These are phyloP conservation scores for Volucella bombylans DNA, from an alignment of 2,888 invertebrate genomes.

Conservation along the genomic window DNA sequence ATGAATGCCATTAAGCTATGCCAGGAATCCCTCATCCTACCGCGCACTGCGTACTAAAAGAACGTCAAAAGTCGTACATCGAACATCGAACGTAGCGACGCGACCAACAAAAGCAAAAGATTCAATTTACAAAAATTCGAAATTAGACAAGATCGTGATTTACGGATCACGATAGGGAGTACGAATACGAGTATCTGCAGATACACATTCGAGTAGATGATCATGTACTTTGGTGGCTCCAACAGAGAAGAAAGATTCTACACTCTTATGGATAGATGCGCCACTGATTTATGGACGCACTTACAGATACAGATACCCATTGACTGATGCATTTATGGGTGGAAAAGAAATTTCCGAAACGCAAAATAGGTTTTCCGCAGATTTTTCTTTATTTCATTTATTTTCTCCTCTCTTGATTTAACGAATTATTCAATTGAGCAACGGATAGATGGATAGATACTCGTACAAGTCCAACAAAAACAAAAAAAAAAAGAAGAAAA, in stretches of 20 bases:
- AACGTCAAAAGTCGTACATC: background rate
- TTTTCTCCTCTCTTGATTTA: conserved; percentile 9
- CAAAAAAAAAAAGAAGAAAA: conserved; percentile 1
- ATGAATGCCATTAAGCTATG: conserved; percentile 76
- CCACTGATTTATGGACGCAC: conserved; percentile 74
- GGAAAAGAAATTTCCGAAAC: conserved; percentile 29
- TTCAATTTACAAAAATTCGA: conserved; percentile 74
- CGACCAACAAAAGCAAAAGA: conserved; percentile 23
- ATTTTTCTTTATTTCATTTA: conserved; percentile 45
- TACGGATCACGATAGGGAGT: conserved; percentile 77
- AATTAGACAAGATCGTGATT: conserved; percentile 82
- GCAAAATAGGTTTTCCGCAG: conserved; percentile 50
- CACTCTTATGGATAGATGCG: conserved; percentile 44
- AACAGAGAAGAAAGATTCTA: conserved; percentile 31
- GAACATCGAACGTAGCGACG: background rate
- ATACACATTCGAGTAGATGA: conserved; percentile 5
- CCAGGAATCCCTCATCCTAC: conserved; percentile 77
- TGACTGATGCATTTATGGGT: conserved; percentile 69
- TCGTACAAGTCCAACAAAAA: background rate
- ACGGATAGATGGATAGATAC: background rate
- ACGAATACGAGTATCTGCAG: background rate
- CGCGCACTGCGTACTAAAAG: background rate
- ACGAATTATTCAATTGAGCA: conserved; percentile 12
- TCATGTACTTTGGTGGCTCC: conserved; percentile 35
- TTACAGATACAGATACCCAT: conserved; percentile 49